phyloP scores from a whole-genome alignment of 92 coral and sea anemone species.

The Umimayanthus chanpuru region DNA sequence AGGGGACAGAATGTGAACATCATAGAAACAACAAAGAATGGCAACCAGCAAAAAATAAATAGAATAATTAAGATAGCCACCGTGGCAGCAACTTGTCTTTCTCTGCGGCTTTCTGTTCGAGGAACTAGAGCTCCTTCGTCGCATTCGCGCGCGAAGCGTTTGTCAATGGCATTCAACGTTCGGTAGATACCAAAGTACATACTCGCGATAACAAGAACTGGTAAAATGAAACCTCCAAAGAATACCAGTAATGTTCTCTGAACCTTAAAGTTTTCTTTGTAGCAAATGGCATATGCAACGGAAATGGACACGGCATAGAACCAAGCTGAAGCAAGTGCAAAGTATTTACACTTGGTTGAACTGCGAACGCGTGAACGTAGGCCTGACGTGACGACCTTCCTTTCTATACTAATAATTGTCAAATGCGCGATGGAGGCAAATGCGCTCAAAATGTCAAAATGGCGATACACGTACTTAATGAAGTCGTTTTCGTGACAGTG shows the following conservation, averaged over 20 bases:
- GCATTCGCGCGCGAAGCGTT: slow-evolving; percentile 40
- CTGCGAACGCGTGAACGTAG: slow-evolving; percentile 54
- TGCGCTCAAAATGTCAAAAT: slow-evolving; percentile 77
- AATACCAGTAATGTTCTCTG: slow-evolving; percentile 62
- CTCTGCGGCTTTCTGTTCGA: slow-evolving; percentile 48
- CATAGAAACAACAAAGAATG: slow-evolving; percentile 77
- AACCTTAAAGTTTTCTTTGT: slow-evolving; percentile 31
- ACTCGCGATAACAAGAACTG: slow-evolving; percentile 51
- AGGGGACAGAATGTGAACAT: slow-evolving; percentile 53
- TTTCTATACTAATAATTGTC: slow-evolving; percentile 74
- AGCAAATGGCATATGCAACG: slow-evolving; percentile 40
- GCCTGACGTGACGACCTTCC: slow-evolving; percentile 56
- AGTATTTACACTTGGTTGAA: slow-evolving; percentile 48
- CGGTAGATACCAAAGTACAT: slow-evolving; percentile 61
- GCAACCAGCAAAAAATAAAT: slow-evolving; percentile 75
- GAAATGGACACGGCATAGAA: slow-evolving; percentile 56
- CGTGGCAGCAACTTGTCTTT: slow-evolving; percentile 64
- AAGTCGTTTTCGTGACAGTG: slow-evolving; percentile 16
- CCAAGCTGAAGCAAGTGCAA: slow-evolving; percentile 65
- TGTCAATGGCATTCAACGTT: slow-evolving; percentile 50
- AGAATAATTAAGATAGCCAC: slow-evolving; percentile 66
- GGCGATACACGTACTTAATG: slow-evolving; percentile 35
- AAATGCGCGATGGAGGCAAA: slow-evolving; percentile 78
- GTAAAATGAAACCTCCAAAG: slow-evolving; percentile 66
- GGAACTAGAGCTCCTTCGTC: slow-evolving; percentile 26